phyloP scores from a whole-genome alignment of 1,140 invertebrate species.

The Brachionus rubens region DNA sequence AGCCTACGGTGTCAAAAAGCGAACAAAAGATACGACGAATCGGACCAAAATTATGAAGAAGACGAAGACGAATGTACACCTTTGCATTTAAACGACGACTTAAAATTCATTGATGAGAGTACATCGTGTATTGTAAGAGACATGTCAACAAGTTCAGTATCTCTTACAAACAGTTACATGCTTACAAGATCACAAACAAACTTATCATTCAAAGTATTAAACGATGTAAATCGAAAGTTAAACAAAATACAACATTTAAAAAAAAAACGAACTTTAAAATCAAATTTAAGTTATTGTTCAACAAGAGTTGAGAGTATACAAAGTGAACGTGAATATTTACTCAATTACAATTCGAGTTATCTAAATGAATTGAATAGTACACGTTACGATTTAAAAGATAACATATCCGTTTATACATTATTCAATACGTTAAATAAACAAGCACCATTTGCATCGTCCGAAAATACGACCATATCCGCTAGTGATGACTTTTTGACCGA shows the following conservation, averaged over 20 bases:
- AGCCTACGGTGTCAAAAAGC: neutral
- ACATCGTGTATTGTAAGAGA: neutral
- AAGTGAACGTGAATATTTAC: neutral
- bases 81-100: neutral
- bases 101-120: constrained; percentile 25
- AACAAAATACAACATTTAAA: constrained; percentile 22
- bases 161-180: neutral
- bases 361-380: neutral
- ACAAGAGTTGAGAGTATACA: too few relatives aligned
- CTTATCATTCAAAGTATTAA: constrained; percentile 8
- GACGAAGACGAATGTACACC: too few relatives aligned
- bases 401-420: constrained; percentile 12
- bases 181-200: neutral
- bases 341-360: neutral
- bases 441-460: constrained; percentile 19
- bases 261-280: neutral
- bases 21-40: neutral
- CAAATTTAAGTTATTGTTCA: too few relatives aligned
- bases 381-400: neutral
- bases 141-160: neutral
- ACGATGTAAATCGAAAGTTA: constrained; percentile 4
- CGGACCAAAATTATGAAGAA: too few relatives aligned
- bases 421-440: constrained; percentile 3
- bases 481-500: neutral
- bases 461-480: constrained; percentile 6